These are phyloP conservation scores for Creontiades dilutus DNA, from an alignment of 2,888 invertebrate genomes.

Conservation along the genomic window DNA sequence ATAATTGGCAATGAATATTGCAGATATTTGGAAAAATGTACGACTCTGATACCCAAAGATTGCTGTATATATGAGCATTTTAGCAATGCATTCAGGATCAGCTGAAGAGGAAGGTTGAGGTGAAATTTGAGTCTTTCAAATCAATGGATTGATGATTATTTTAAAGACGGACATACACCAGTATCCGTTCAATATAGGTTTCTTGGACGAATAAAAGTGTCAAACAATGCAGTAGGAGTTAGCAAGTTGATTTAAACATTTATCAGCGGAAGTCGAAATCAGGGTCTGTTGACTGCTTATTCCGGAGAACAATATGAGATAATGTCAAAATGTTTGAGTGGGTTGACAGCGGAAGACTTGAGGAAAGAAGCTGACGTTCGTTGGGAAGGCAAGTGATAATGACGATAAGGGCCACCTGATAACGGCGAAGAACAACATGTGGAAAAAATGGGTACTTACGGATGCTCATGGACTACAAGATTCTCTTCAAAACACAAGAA, in stretches of 20 bases:
- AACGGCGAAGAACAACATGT: not conserved
- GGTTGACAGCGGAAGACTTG: constrained; percentile 29
- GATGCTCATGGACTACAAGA: constrained; percentile 46
- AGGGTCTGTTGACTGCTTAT: constrained; percentile 18
- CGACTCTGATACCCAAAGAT: not conserved
- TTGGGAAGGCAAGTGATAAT: constrained; percentile 5
- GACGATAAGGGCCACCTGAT: constrained; percentile 27
- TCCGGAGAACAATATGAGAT: not conserved
- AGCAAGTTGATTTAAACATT: not conserved
- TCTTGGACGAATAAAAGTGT: not conserved
- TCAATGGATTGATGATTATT: not conserved
- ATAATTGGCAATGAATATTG: too few species aligned
- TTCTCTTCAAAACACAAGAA: constrained; percentile 1
- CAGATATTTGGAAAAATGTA: not conserved
- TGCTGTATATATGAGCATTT: not conserved
- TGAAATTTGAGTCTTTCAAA: too few species aligned
- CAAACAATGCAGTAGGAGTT: too few species aligned
- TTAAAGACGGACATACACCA: not conserved
- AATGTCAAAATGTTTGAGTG: constrained; percentile 19
- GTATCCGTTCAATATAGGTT: not conserved
- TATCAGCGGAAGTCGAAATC: constrained; percentile 46
- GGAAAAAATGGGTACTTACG: constrained; percentile 45
- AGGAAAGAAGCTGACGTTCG: constrained; percentile 27
- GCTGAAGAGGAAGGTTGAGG: not conserved
- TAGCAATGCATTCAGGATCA: not conserved